Conservation (phyloP, 2,888 invertebrate genomes). For the Oasisia sp. region DNA sequence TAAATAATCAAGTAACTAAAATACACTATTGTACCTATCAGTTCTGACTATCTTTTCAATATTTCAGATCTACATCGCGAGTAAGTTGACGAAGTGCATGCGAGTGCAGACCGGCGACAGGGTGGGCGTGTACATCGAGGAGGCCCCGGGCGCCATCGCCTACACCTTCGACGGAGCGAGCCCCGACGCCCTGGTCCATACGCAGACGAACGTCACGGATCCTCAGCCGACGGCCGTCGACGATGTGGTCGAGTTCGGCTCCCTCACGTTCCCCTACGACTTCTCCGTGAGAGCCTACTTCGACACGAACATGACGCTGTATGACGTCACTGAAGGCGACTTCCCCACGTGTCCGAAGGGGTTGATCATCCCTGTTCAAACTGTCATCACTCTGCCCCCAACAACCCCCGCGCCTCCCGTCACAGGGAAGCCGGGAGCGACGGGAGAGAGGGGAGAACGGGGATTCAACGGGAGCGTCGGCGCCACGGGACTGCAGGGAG, state of each 20-base stretch:
- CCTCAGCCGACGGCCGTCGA: not conserved
- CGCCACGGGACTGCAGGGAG: not conserved
- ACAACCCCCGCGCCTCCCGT: not conserved
- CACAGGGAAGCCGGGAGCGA: not conserved
- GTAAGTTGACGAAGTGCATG: not conserved
- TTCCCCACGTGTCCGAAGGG: not conserved
- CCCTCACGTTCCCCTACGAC: not conserved
- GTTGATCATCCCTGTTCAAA: not conserved
- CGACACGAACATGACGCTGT: not conserved
- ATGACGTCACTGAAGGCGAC: constrained; percentile 1
- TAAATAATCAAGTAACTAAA: not conserved
- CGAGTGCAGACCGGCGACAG: not conserved
- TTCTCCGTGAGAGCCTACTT: not conserved
- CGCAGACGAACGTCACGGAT: not conserved
- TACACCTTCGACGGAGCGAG: not conserved
- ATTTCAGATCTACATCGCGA: not conserved
- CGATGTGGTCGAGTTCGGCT: not conserved
- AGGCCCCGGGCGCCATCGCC: constrained; percentile 17
- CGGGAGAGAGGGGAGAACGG: not conserved
- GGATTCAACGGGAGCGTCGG: not conserved
- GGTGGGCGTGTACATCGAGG: not conserved
- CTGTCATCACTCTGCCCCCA: not conserved
- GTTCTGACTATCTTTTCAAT: not conserved
- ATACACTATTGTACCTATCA: not conserved
- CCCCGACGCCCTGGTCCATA: not conserved